Percentiles rank a stretch among this genome's conserved stretches.
These are phyloP conservation scores for Chymomyza caudatula DNA, from an alignment of 2,888 invertebrate species.

Conservation along the genomic window DNA sequence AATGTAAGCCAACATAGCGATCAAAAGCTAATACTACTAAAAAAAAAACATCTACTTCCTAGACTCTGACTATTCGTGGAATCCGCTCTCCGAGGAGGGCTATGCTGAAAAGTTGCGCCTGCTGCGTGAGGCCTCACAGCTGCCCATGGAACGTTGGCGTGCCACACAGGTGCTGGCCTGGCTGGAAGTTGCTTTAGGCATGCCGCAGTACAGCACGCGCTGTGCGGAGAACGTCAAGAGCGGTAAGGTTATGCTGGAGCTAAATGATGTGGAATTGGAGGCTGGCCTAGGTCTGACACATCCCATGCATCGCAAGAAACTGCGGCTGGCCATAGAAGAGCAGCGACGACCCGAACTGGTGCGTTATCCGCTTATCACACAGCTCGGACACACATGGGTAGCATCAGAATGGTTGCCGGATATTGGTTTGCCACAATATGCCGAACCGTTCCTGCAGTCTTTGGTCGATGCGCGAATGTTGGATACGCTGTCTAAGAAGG, in stretches of 20 bases:
- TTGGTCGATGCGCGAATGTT: slow-evolving; percentile 96
- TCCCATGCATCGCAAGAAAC: slow-evolving; percentile 95
- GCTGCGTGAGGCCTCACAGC: slow-evolving; percentile 88
- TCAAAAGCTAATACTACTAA: background rate
- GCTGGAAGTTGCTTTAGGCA: slow-evolving; percentile 94
- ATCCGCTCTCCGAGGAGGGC: slow-evolving; percentile 77
- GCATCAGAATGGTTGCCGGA: slow-evolving; percentile 95
- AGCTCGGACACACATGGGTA: slow-evolving; percentile 95
- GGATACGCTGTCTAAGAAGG: slow-evolving; percentile 94
- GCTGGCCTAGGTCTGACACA: slow-evolving; percentile 93
- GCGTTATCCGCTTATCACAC: slow-evolving; percentile 91
- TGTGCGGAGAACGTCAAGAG: slow-evolving; percentile 97
- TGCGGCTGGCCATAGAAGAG: slow-evolving; percentile 95
- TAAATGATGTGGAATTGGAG: slow-evolving; percentile 94
- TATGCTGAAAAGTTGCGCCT: slow-evolving; percentile 77
- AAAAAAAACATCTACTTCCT: background rate
- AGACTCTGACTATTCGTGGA: slow-evolving; percentile 77
- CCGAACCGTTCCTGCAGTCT: slow-evolving; percentile 91
- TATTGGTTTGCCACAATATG: slow-evolving; percentile 92
- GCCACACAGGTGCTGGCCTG: slow-evolving; percentile 96
- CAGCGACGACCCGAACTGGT: slow-evolving; percentile 91
- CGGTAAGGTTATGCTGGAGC: slow-evolving; percentile 94
- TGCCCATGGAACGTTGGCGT: slow-evolving; percentile 94
- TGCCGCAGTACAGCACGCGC: slow-evolving; percentile 94
- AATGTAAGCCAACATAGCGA: slow-evolving; percentile 78